phyloP scores from a whole-genome alignment of 2,113 vertebrate genomes.

The Drymodes brunneopygia region DNA sequence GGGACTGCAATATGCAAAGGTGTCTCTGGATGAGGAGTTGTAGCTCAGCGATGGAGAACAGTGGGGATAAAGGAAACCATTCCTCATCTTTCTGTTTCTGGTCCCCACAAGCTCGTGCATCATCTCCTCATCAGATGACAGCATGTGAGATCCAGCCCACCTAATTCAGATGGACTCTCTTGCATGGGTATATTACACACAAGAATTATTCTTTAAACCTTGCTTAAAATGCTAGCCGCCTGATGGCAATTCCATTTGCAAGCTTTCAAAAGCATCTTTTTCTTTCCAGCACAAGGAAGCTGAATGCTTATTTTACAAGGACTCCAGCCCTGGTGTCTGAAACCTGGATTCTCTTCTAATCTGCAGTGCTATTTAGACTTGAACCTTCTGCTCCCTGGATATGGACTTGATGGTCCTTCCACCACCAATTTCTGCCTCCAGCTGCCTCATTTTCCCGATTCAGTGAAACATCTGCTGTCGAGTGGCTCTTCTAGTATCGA shows the following conservation, averaged over 20 bases:
- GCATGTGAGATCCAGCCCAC: neutral
- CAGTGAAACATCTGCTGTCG: neutral
- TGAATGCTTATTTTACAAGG: neutral
- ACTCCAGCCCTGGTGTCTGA: neutral
- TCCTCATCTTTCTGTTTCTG: neutral
- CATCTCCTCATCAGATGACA: neutral
- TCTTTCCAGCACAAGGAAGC: neutral
- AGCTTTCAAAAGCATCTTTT: neutral
- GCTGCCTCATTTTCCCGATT: neutral
- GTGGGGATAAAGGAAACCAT: neutral
- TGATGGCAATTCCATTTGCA: neutral
- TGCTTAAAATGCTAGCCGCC: neutral
- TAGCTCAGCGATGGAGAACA: neutral
- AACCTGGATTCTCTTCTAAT: neutral
- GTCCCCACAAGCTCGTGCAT: neutral
- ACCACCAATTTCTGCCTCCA: neutral
- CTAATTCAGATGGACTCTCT: neutral
- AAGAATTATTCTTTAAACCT: neutral
- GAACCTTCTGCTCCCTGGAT: neutral
- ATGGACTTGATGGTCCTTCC: neutral
- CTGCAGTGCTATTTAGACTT: neutral
- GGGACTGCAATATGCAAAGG: neutral
- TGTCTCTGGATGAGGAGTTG: neutral
- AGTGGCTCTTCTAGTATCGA: neutral
- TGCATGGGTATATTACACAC: neutral